These are phyloP conservation scores for Aphelenchoides fujianensis DNA, from an alignment of 1,140 invertebrate genomes.

Conservation along the genomic window DNA sequence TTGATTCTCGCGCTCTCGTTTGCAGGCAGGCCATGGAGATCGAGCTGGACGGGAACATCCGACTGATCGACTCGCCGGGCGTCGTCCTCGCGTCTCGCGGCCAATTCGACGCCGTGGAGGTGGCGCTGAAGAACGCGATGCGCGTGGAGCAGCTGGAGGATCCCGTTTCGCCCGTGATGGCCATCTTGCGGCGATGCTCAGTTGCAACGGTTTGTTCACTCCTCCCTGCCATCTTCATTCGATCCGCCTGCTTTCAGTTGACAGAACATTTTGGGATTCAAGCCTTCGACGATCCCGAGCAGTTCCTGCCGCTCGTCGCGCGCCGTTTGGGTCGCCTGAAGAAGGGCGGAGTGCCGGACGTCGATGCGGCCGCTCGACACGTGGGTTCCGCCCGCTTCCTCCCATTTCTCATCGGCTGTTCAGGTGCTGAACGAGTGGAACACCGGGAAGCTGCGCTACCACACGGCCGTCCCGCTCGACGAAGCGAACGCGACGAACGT, in stretches of 20 bases:
- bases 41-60: constrained; percentile 89
- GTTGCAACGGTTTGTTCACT: constrained; percentile 71
- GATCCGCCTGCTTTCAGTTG: constrained; percentile 62
- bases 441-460: constrained; percentile 83
- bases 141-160: constrained; percentile 78
- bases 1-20: constrained; percentile 12
- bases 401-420: too few species aligned
- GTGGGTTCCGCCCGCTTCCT: too few species aligned
- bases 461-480: constrained; percentile 77
- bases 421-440: constrained; percentile 56
- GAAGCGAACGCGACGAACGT: constrained; percentile 57
- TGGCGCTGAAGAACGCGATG: constrained; percentile 85
- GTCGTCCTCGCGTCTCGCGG: constrained; percentile 80
- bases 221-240: not conserved
- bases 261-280: constrained; percentile 67
- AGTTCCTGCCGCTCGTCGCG: constrained; percentile 84
- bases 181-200: constrained; percentile 79
- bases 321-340: constrained; percentile 78
- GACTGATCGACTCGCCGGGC: constrained; percentile 90
- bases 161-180: constrained; percentile 78
- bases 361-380: constrained; percentile 80
- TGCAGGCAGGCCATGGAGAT: constrained; percentile 83
- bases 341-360: constrained; percentile 83
- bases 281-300: constrained; percentile 64
- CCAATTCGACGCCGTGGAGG: constrained; percentile 68